Base-by-base conservation (phyloP, 2,888 invertebrate species). In the Calameuta pallipes region DNA sequence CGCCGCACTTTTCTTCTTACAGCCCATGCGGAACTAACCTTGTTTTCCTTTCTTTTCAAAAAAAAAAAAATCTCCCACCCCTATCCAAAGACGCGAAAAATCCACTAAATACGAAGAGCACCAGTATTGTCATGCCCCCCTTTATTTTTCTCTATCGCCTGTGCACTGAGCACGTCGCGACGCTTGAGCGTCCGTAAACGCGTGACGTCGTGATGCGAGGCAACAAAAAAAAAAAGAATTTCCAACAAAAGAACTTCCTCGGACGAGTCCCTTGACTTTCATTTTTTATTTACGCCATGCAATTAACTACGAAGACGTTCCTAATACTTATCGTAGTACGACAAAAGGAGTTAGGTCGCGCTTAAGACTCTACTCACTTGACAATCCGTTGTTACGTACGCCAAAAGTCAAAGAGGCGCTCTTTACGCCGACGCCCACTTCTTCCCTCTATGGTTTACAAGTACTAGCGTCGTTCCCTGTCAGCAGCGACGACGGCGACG, bases 71-170 rank as follows among this genome's bases (percentile, higher is more conserved):
- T 2, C 23, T 0, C 9, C 56, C 23, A 23, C 56, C 9, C 56
- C 56, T 9, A 23, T 56, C 2, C 23, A 1, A 56, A 23, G 2
- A 23, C 56, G 23, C 2, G 2, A 2, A 56, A 56, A 56, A 56
- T 56, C 23, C 23, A 23, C 56, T 23, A 23, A 56, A 23, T 23
- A 56, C 6, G 6, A 2, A 23, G 0, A 56, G 15, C 37, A 31
- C 74, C 36, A 68, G 74, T 69, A 56, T 77, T 75, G 77, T 79
- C 69, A 41, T 73, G 37, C 41, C 75, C 77, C 75, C 12, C 70
- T 77, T 37, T 73, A 11, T 31, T 74, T 37, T 35, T 75, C 75
- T 68, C 37, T 30, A 56, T 9, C 23, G 9, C 23, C 56, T 56
- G 9, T 56, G 6, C 56, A 56, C 9, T 56, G 2, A 23, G 9